phyloP scores from a whole-genome alignment of 2,797 vertebrate genomes.

The Acestrorhynchus altus region DNA sequence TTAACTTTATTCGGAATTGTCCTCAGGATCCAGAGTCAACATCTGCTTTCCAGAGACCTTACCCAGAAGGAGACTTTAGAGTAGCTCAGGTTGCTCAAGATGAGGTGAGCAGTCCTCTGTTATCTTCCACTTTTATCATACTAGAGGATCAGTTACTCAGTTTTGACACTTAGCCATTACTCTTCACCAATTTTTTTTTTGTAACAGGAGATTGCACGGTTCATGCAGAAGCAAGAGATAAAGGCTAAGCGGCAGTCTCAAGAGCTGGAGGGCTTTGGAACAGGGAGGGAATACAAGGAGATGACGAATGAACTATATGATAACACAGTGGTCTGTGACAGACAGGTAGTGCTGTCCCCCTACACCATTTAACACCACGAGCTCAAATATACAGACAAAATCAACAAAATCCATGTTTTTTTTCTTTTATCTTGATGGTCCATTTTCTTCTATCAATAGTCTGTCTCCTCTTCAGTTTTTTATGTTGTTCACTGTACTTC shows the following conservation, averaged over 20 bases:
- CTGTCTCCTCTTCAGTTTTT: no score
- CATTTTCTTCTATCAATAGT: no score
- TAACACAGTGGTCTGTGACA: constrained; percentile 61
- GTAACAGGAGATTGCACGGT: constrained; percentile 82
- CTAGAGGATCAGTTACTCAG: background rate
- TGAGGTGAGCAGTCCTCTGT: constrained; percentile 68
- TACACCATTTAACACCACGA: background rate
- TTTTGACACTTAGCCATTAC: background rate
- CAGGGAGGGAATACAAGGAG: constrained; percentile 66
- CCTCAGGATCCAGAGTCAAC: constrained; percentile 61
- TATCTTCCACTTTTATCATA: background rate
- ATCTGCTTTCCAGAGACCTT: constrained; percentile 29
- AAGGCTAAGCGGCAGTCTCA: constrained; percentile 71
- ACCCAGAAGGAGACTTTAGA: constrained; percentile 75
- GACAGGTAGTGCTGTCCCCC: constrained; percentile 61
- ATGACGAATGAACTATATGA: constrained; percentile 65
- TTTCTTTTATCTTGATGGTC: no score
- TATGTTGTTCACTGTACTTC: no score
- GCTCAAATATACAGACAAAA: no score
- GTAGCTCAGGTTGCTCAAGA: constrained; percentile 83
- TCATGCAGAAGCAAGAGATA: constrained; percentile 83
- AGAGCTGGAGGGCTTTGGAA: constrained; percentile 68
- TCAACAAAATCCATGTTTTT: no score
- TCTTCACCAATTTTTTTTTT: background rate
- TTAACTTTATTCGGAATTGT: background rate